Evolutionary conservation across 2,113 vertebrate species (phyloP).

Genomic region (Romanogobio albipinnatus): DNA sequence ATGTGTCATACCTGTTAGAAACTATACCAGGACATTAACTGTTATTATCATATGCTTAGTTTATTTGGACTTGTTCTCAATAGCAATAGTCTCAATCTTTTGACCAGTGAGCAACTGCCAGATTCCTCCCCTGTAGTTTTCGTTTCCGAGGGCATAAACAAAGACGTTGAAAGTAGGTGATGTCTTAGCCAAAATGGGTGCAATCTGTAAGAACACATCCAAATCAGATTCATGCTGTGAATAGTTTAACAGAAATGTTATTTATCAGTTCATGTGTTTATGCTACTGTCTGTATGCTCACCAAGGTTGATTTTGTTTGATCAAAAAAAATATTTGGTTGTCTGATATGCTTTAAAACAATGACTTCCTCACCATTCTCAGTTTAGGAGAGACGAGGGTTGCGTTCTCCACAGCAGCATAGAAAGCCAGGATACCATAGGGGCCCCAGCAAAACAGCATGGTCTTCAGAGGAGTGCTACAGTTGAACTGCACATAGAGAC

Average conservation of each 20-base stretch:
- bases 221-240: neutral
- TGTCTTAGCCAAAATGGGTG: conserved; percentile 90
- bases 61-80: conserved; percentile 88
- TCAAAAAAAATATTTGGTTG: too few species aligned
- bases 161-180: conserved; percentile 86
- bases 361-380: conserved; percentile 84
- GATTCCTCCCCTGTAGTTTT: conserved; percentile 87
- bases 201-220: conserved; percentile 78
- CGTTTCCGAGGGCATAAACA: conserved; percentile 87
- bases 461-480: conserved; percentile 85
- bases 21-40: conserved; percentile 62
- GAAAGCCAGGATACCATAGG: conserved; percentile 86
- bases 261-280: neutral
- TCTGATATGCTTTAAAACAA: too few species aligned
- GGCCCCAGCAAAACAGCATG: conserved; percentile 89
- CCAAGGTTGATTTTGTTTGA: neutral
- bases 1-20: conserved; percentile 61
- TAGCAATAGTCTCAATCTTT: conserved; percentile 81
- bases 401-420: conserved; percentile 84
- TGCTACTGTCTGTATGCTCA: neutral
- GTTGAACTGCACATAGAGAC: conserved; percentile 81
- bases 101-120: conserved; percentile 89
- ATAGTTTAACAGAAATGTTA: neutral
- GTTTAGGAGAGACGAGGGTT: conserved; percentile 84
- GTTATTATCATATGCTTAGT: conserved; percentile 60